Conservation (phyloP, 2,797 vertebrate species). For the Sebastes variabilis region DNA sequence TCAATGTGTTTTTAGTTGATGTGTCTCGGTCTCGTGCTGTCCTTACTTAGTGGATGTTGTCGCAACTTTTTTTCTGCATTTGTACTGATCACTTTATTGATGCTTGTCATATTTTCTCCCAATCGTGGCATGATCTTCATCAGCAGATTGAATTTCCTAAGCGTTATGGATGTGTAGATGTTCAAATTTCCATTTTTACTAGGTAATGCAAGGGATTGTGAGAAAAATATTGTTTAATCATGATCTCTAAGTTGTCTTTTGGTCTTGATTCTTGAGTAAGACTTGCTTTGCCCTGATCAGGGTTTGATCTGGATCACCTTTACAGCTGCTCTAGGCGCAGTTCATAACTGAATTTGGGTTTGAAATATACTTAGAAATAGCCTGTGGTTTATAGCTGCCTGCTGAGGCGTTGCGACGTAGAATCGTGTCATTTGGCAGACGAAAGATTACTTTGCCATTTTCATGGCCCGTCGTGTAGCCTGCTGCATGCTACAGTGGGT, state of each 20-base stretch:
- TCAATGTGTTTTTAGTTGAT: neutral
- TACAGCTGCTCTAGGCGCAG: neutral
- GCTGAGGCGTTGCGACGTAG: neutral
- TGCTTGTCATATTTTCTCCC: neutral
- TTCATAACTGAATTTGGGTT: neutral
- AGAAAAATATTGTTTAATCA: neutral
- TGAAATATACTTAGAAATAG: neutral
- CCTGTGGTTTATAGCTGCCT: neutral
- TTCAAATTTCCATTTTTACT: neutral
- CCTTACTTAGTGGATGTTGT: neutral
- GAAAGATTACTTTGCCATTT: conserved; percentile 35
- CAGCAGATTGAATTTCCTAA: neutral
- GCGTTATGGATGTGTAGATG: neutral
- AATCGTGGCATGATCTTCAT: neutral
- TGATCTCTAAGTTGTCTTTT: neutral
- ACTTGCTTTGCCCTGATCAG: neutral
- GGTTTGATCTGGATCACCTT: neutral
- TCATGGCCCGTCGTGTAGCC: neutral
- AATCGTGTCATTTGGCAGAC: conserved; percentile 18
- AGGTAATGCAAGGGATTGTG: no score
- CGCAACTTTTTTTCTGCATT: neutral
- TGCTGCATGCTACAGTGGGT: conserved; percentile 20
- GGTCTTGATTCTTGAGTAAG: neutral
- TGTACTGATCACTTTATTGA: neutral
- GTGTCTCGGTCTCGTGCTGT: neutral